Percentiles rank a stretch among this genome's conserved stretches.
phyloP scores from a whole-genome alignment of 2,113 vertebrate genomes.

The Cebus imitator region DNA sequence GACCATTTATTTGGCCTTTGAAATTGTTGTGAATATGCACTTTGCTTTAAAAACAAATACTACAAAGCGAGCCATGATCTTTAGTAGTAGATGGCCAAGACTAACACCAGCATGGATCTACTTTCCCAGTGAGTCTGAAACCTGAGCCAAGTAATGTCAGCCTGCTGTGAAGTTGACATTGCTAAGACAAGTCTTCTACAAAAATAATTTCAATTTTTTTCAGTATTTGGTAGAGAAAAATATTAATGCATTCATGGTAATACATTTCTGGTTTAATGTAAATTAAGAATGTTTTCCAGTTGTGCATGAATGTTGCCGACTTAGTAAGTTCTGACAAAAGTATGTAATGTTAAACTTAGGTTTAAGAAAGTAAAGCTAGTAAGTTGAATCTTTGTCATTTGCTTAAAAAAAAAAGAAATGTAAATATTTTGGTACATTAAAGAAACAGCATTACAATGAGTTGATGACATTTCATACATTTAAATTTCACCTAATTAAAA shows the following conservation, averaged over 20 bases:
- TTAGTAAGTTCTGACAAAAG: background rate
- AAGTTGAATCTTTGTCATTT: background rate
- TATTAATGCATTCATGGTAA: background rate
- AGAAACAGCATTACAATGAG: background rate
- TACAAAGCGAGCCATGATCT: background rate
- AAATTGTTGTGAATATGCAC: conserved; percentile 84
- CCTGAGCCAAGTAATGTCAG: conserved; percentile 81
- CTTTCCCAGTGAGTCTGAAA: conserved; percentile 73
- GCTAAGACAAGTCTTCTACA: background rate
- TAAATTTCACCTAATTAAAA: conserved; percentile 24
- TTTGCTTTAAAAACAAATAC: conserved; percentile 67
- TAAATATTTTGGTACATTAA: background rate
- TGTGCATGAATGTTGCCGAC: background rate
- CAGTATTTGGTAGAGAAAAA: background rate
- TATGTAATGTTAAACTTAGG: background rate
- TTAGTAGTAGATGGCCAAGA: background rate
- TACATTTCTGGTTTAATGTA: background rate
- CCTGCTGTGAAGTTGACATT: conserved; percentile 84
- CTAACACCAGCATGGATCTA: background rate
- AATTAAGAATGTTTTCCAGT: background rate
- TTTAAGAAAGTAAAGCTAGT: background rate
- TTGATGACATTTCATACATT: conserved; percentile 41
- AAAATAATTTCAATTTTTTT: background rate
- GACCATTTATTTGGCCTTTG: conserved; percentile 82
- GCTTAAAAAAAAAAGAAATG: background rate